Evolutionary conservation across 2,888 invertebrate species (phyloP).

Genomic region (Cephalotes varians): DNA sequence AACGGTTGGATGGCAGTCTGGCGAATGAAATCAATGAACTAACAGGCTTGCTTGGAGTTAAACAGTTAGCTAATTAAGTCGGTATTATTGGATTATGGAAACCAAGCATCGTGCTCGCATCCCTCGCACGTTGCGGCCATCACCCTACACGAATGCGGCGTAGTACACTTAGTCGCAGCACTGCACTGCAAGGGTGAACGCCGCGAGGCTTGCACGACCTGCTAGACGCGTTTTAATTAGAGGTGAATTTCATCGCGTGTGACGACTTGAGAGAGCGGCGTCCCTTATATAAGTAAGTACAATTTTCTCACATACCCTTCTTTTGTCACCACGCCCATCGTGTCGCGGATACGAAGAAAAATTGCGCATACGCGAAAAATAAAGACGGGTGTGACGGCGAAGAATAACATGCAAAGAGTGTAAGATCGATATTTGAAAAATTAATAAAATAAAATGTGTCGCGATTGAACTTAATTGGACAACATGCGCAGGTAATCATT

Average conservation of each 20-base stretch:
- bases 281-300: constrained; percentile 64
- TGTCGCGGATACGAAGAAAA: constrained; percentile 45
- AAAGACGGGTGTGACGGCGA: not conserved
- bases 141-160: constrained; percentile 65
- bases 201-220: constrained; percentile 81
- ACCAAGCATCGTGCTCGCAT: constrained; percentile 79
- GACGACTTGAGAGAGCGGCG: constrained; percentile 65
- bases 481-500: not conserved
- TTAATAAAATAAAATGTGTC: not conserved
- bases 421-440: not conserved
- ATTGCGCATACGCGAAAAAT: constrained; percentile 13
- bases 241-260: constrained; percentile 81
- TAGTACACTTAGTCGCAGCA: constrained; percentile 69
- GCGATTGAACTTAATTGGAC: not conserved
- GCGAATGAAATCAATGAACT: constrained; percentile 84
- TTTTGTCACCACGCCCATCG: constrained; percentile 46
- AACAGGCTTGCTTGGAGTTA: constrained; percentile 84
- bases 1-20: constrained; percentile 64
- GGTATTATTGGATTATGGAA: constrained; percentile 85
- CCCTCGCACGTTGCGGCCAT: constrained; percentile 70
- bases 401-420: not conserved
- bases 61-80: constrained; percentile 85
- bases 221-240: constrained; percentile 85
- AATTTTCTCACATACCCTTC: constrained; percentile 68
- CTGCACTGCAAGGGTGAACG: constrained; percentile 79